These are phyloP conservation scores for Hiodon tergisus DNA, from an alignment of 2,113 vertebrate genomes.

Conservation along the genomic window DNA sequence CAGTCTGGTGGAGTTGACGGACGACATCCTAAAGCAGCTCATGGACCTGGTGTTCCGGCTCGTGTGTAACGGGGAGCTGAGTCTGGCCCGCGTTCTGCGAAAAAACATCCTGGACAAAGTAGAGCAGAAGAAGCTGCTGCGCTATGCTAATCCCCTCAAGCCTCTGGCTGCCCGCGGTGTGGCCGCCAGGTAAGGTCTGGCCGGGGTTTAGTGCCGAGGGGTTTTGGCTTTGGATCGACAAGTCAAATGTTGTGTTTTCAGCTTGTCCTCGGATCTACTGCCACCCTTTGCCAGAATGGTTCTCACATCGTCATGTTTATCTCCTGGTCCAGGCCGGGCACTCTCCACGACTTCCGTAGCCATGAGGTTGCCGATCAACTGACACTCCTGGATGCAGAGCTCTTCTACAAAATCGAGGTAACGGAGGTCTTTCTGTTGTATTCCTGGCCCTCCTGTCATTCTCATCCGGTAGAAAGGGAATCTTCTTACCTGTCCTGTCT, in stretches of 20 bases:
- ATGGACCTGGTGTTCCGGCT: constrained; percentile 94
- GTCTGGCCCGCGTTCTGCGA: constrained; percentile 86
- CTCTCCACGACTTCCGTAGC: constrained; percentile 94
- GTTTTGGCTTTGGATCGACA: neutral
- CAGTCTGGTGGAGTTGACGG: constrained; percentile 90
- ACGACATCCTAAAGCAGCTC: constrained; percentile 91
- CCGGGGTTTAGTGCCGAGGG: neutral
- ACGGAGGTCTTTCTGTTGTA: too few relatives aligned
- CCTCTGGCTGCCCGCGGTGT: constrained; percentile 87
- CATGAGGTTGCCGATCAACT: constrained; percentile 96
- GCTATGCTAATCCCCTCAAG: constrained; percentile 80
- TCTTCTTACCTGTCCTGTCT: neutral
- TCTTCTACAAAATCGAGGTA: constrained; percentile 98
- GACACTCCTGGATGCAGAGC: constrained; percentile 89
- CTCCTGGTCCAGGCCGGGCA: constrained; percentile 76
- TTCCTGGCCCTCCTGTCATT: neutral
- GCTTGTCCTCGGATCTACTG: neutral
- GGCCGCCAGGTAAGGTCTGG: constrained; percentile 77
- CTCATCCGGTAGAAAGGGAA: neutral
- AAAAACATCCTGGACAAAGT: constrained; percentile 97
- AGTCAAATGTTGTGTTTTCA: too few relatives aligned
- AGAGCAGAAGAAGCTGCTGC: constrained; percentile 87
- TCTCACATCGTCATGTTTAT: constrained; percentile 6
- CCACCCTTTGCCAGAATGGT: neutral
- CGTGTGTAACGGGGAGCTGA: constrained; percentile 91